Conservation (phyloP, 2,888 invertebrate genomes). For the Andrena camellia region DNA sequence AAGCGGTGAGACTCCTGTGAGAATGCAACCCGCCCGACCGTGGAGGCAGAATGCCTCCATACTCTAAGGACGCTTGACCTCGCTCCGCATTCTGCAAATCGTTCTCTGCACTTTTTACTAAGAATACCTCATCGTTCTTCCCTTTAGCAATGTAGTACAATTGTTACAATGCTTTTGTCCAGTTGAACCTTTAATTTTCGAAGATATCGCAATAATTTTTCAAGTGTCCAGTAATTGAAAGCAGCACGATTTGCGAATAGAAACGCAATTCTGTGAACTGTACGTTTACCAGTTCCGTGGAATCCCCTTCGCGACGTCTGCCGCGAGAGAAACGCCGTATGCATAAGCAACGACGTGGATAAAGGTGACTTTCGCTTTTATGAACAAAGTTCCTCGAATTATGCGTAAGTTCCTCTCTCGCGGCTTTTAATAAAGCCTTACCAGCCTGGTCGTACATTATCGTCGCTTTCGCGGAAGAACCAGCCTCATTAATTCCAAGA, state of each 20-base stretch:
- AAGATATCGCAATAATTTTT: neutral
- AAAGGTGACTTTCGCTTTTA: constrained; percentile 43
- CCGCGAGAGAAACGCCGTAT: constrained; percentile 27
- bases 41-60: neutral
- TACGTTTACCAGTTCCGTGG: neutral
- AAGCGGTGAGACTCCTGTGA: constrained; percentile 30
- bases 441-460: neutral
- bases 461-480: neutral
- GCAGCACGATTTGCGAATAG: neutral
- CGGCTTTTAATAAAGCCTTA: constrained; percentile 34
- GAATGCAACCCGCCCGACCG: constrained; percentile 55
- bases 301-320: neutral
- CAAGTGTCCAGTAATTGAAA: neutral
- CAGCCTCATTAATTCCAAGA: neutral
- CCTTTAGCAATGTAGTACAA: neutral
- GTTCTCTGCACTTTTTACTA: neutral
- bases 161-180: neutral
- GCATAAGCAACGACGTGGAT: constrained; percentile 48
- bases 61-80: neutral
- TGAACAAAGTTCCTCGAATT: constrained; percentile 48
- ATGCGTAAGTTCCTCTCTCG: constrained; percentile 15
- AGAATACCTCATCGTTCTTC: neutral
- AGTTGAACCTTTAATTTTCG: neutral
- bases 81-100: neutral
- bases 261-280: neutral